phyloP scores from a whole-genome alignment of 64 coral and sea anemone genomes.

The Porites australiensis region DNA sequence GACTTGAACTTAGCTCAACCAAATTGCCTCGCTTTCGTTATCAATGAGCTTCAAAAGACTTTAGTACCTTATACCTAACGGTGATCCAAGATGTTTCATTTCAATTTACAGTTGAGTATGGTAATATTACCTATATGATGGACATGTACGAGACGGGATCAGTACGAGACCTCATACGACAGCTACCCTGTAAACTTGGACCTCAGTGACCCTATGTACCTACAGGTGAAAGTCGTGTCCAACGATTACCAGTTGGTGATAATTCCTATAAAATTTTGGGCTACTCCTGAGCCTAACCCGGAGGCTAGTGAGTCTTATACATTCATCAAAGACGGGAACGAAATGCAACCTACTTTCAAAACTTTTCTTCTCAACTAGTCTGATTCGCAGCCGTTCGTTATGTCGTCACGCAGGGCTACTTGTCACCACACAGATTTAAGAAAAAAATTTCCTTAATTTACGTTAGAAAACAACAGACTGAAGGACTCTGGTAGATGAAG shows the following conservation, averaged over 20 bases:
- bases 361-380: too few species aligned
- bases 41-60: too few species aligned
- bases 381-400: too few species aligned
- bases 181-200: conserved; percentile 49
- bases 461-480: too few species aligned
- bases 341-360: neutral
- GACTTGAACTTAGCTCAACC: too few species aligned
- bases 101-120: conserved; percentile 68
- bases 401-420: too few species aligned
- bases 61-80: too few species aligned
- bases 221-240: conserved; percentile 48
- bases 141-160: conserved; percentile 64
- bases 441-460: too few species aligned
- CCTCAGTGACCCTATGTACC: conserved; percentile 52
- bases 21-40: too few species aligned
- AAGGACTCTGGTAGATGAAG: too few species aligned
- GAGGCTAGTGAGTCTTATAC: conserved; percentile 32
- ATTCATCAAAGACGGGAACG: conserved; percentile 79
- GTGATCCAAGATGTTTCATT: neutral
- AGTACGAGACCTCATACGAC: conserved; percentile 51
- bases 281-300: conserved; percentile 61
- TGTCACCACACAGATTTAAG: too few species aligned
- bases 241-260: conserved; percentile 77
- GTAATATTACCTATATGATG: conserved; percentile 88
- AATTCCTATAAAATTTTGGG: conserved; percentile 76